phyloP scores from a whole-genome alignment of 1,140 invertebrate genomes.

The Triops longicaudatus region DNA sequence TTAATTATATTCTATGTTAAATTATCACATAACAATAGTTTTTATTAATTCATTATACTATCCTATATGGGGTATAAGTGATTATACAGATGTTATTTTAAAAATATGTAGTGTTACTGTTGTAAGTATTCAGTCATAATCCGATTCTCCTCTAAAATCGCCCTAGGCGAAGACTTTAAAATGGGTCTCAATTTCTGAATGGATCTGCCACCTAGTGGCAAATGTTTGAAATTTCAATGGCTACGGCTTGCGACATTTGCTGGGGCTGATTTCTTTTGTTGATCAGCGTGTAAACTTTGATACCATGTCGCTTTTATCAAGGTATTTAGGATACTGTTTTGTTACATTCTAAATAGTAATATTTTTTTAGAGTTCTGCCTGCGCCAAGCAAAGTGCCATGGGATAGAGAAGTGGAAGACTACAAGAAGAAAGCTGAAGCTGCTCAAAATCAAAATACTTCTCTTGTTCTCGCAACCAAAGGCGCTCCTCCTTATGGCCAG shows the following conservation, averaged over 20 bases:
- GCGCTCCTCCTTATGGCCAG: slow-evolving; percentile 93
- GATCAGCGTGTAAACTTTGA: background rate
- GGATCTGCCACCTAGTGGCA: background rate
- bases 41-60: too few relatives aligned
- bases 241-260: background rate
- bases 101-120: too few relatives aligned
- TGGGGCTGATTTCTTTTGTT: background rate
- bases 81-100: too few relatives aligned
- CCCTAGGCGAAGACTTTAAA: too few relatives aligned
- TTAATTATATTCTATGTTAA: too few relatives aligned
- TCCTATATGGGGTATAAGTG: too few relatives aligned
- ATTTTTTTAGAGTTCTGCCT: slow-evolving; percentile 59
- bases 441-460: slow-evolving; percentile 49
- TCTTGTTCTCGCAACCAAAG: slow-evolving; percentile 68
- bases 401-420: slow-evolving; percentile 77
- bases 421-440: slow-evolving; percentile 47
- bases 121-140: too few relatives aligned
- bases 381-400: slow-evolving; percentile 72
- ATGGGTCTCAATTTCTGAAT: background rate
- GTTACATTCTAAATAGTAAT: background rate
- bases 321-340: background rate
- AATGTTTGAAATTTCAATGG: background rate
- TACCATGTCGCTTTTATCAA: background rate
- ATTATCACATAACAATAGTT: too few relatives aligned
- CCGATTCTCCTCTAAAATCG: too few relatives aligned